Evolutionary conservation across 2,797 vertebrate genomes (phyloP).

Genomic region (Xiphophorus birchmanni): DNA sequence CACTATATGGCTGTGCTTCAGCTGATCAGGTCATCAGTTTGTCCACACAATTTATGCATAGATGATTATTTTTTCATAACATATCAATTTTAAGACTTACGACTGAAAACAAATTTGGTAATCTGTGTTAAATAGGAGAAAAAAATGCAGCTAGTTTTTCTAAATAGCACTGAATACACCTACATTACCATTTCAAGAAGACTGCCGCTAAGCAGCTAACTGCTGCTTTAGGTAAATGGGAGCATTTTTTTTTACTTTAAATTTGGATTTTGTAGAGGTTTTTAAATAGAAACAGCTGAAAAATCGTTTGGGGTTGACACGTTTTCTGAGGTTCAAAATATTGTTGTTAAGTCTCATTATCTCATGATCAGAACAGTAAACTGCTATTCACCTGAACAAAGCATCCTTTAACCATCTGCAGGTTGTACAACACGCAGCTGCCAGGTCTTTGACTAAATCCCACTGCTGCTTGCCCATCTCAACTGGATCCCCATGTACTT

Average conservation of each 20-base stretch:
- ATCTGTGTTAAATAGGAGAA: neutral
- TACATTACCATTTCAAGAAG: neutral
- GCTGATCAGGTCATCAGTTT: conserved; percentile 1
- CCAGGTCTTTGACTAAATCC: neutral
- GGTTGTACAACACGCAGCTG: neutral
- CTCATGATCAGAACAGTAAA: neutral
- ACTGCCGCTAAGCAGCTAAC: neutral
- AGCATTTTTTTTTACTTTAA: neutral
- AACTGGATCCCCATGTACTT: neutral
- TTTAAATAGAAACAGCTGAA: neutral
- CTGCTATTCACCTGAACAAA: neutral
- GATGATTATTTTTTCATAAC: conserved; percentile 10
- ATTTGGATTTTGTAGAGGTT: neutral
- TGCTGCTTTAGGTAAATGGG: neutral
- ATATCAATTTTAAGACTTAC: neutral
- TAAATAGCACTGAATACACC: neutral
- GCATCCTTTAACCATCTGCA: neutral
- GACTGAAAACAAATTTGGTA: neutral
- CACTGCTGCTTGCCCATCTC: neutral
- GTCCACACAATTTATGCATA: conserved; percentile 12
- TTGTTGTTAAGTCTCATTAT: neutral
- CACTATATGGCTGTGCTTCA: conserved; percentile 2
- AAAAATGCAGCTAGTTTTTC: neutral
- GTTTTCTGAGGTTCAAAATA: neutral
- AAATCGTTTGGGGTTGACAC: neutral